Evolutionary conservation across 1,140 invertebrate genomes (phyloP).

Genomic region (Papilio glaucus): DNA sequence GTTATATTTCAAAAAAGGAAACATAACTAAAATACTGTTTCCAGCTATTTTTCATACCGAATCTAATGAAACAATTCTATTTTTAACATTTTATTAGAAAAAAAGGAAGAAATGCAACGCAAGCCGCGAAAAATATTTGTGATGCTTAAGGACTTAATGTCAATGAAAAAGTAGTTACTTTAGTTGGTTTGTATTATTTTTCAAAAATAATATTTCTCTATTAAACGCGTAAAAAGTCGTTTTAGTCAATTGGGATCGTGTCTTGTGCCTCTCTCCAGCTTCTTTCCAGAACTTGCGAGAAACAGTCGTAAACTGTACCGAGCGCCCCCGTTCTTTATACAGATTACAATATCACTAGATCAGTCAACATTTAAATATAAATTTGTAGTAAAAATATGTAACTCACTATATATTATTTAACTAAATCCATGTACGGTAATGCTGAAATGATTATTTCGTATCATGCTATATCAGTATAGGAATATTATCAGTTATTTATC

Average conservation of each 20-base stretch:
- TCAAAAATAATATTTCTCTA: neutral
- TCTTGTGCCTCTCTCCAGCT: constrained; percentile 15
- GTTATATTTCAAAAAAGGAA: too few relatives aligned
- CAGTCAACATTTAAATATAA: constrained; percentile 18
- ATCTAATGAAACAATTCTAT: too few relatives aligned
- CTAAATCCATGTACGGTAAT: neutral
- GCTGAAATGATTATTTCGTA: too few relatives aligned
- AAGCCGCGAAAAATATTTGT: too few relatives aligned
- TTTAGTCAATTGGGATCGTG: constrained; percentile 1
- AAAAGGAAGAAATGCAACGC: too few relatives aligned
- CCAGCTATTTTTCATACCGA: too few relatives aligned
- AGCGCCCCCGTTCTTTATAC: constrained; percentile 33
- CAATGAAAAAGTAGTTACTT: too few relatives aligned
- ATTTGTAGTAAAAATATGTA: neutral
- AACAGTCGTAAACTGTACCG: constrained; percentile 57
- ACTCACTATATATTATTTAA: neutral
- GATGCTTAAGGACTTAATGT: too few relatives aligned
- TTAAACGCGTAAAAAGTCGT: neutral
- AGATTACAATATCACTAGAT: constrained; percentile 34
- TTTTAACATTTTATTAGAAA: too few relatives aligned
- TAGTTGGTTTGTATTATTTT: neutral
- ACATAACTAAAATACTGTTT: too few relatives aligned
- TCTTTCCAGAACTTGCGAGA: constrained; percentile 46
- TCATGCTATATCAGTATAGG: too few relatives aligned
- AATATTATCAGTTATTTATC: too few relatives aligned